Conservation (phyloP, 2,113 vertebrate genomes). For the Copsychus sechellarum region DNA sequence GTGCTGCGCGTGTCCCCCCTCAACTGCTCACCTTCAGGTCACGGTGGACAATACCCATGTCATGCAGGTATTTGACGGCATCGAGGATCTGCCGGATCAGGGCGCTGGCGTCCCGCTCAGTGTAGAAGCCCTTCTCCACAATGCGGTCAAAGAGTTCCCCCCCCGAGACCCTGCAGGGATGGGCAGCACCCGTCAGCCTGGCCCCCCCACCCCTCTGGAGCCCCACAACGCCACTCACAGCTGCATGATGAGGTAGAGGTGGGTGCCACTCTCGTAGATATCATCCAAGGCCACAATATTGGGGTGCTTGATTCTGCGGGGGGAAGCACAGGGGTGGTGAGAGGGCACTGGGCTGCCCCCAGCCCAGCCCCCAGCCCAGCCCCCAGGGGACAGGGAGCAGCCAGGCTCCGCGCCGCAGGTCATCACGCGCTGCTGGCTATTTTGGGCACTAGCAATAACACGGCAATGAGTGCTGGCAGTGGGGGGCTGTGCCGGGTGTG, state of each 20-base stretch:
- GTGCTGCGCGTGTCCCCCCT: too few species aligned
- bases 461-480: background rate
- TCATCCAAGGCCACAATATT: constrained; percentile 98
- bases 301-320: constrained; percentile 90
- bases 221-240: constrained; percentile 81
- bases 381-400: background rate
- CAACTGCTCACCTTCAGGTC: constrained; percentile 88
- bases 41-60: constrained; percentile 94
- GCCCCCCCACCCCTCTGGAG: rapidly evolving
- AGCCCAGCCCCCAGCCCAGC: background rate
- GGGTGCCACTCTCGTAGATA: constrained; percentile 93
- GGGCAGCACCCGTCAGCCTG: rapidly evolving
- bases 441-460: background rate
- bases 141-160: constrained; percentile 98
- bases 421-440: background rate
- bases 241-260: constrained; percentile 99
- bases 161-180: constrained; percentile 83
- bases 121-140: constrained; percentile 98
- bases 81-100: constrained; percentile 97
- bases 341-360: background rate
- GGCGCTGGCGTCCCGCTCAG: constrained; percentile 92
- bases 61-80: constrained; percentile 94
- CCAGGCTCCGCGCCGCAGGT: rapidly evolving
- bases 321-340: background rate
- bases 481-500: rapidly evolving